A percentile compares a stretch with the other conserved stretches of the same genome.
phyloP scores from a whole-genome alignment of 2,797 vertebrate genomes.

The Scleropages formosus region DNA sequence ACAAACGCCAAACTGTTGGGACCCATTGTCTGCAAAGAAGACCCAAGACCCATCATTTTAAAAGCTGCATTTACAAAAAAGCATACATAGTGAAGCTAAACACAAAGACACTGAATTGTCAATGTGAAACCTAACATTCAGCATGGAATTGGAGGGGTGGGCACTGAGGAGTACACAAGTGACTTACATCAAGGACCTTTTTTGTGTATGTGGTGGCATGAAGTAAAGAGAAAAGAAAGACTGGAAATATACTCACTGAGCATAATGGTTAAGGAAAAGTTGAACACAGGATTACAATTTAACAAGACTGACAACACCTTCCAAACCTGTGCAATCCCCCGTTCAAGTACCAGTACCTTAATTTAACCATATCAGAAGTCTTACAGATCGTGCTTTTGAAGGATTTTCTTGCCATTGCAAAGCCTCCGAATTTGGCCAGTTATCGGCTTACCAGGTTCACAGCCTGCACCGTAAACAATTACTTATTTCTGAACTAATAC shows the following conservation, averaged over 20 bases:
- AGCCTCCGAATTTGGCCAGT: too few species aligned
- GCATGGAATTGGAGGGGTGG: not conserved
- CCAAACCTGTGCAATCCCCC: too few species aligned
- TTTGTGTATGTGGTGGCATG: conserved; percentile 96
- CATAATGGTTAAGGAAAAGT: conserved; percentile 69
- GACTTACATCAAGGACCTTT: conserved; percentile 96
- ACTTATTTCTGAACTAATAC: too few species aligned
- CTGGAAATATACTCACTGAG: conserved; percentile 97
- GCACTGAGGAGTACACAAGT: not conserved
- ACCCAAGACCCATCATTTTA: conserved; percentile 29
- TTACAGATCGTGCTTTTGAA: too few species aligned
- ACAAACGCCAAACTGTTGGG: conserved; percentile 84
- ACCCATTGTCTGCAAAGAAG: conserved; percentile 76
- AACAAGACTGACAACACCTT: not conserved
- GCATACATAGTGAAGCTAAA: not conserved
- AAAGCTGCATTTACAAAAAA: not conserved
- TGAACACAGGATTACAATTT: too few species aligned
- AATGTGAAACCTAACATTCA: not conserved
- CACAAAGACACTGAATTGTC: not conserved
- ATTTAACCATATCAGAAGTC: too few species aligned
- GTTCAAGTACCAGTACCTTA: too few species aligned
- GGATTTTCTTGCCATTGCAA: too few species aligned
- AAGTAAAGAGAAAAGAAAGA: conserved; percentile 94
- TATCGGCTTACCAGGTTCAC: too few species aligned
- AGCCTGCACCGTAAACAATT: too few species aligned